phyloP scores from a whole-genome alignment of 2,888 invertebrate species.

The Nyleta sp. region DNA sequence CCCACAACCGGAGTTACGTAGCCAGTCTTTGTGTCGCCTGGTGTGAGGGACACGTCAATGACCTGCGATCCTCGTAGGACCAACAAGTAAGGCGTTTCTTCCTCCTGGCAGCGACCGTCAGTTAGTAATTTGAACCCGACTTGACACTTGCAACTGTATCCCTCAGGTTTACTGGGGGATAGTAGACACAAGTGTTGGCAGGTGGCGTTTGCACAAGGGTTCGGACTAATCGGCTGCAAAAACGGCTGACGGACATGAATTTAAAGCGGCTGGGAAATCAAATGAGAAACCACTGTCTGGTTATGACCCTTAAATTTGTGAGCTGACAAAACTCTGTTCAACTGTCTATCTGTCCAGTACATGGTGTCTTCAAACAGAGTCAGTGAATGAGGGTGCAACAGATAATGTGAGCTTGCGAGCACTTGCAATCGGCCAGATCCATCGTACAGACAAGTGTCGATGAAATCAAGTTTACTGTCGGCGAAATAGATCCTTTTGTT shows the following conservation, averaged over 20 bases:
- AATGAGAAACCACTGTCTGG: slow-evolving; percentile 96
- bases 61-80: slow-evolving; percentile 95
- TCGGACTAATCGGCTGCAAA: slow-evolving; percentile 91
- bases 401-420: slow-evolving; percentile 93
- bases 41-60: slow-evolving; percentile 90
- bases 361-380: slow-evolving; percentile 97
- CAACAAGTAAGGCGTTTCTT: slow-evolving; percentile 95
- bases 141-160: slow-evolving; percentile 95
- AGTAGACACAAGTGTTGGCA: slow-evolving; percentile 97
- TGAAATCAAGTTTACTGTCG: slow-evolving; percentile 98
- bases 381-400: slow-evolving; percentile 97
- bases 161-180: slow-evolving; percentile 88
- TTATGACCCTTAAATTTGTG: slow-evolving; percentile 96
- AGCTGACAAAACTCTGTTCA: slow-evolving; percentile 94
- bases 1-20: slow-evolving; percentile 94
- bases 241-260: slow-evolving; percentile 98
- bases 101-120: slow-evolving; percentile 90
- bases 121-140: slow-evolving; percentile 89
- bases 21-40: slow-evolving; percentile 90
- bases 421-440: slow-evolving; percentile 96
- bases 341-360: slow-evolving; percentile 98
- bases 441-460: slow-evolving; percentile 98
- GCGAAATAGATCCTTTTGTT: slow-evolving; percentile 98
- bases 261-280: slow-evolving; percentile 97
- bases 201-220: slow-evolving; percentile 89